Percentiles rank a stretch among this genome's conserved stretches.
Evolutionary conservation across 2,888 invertebrate species (phyloP).

Genomic region (Campoplex capitator): DNA sequence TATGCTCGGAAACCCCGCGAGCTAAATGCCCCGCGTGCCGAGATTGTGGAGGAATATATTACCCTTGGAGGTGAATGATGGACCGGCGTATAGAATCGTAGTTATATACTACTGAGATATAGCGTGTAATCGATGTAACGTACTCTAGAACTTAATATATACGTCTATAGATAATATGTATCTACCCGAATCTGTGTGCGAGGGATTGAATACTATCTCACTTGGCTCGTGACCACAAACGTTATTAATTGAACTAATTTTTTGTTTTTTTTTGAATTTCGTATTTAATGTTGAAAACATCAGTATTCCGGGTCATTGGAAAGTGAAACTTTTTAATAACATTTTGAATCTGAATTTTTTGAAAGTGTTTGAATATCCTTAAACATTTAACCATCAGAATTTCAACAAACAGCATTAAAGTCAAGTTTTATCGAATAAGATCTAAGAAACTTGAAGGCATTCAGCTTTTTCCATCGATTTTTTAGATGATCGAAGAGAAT

Average conservation of each 20-base stretch:
- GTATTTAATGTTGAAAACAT: background rate
- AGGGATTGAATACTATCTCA: background rate
- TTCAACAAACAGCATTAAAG: background rate
- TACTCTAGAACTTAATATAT: conserved; percentile 18
- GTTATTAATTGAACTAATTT: background rate
- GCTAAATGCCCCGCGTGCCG: conserved; percentile 29
- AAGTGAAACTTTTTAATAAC: background rate
- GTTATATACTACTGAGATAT: conserved; percentile 59
- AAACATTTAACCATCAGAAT: background rate
- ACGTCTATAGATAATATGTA: background rate
- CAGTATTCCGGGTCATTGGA: background rate
- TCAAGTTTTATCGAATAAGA: no score
- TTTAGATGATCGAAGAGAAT: background rate
- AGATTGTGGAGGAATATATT: conserved; percentile 34
- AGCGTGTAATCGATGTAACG: conserved; percentile 63
- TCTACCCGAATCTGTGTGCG: conserved; percentile 5
- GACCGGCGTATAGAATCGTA: conserved; percentile 59
- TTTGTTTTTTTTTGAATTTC: background rate
- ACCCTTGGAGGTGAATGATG: conserved; percentile 59
- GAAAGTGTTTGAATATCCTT: background rate
- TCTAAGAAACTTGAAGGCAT: no score
- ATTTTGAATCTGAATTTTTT: background rate
- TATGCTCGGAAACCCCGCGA: conserved; percentile 15
- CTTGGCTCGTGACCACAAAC: background rate
- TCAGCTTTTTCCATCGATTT: background rate